Base-by-base conservation (phyloP, 2,888 invertebrate genomes). In the Watsonalla cultraria region DNA sequence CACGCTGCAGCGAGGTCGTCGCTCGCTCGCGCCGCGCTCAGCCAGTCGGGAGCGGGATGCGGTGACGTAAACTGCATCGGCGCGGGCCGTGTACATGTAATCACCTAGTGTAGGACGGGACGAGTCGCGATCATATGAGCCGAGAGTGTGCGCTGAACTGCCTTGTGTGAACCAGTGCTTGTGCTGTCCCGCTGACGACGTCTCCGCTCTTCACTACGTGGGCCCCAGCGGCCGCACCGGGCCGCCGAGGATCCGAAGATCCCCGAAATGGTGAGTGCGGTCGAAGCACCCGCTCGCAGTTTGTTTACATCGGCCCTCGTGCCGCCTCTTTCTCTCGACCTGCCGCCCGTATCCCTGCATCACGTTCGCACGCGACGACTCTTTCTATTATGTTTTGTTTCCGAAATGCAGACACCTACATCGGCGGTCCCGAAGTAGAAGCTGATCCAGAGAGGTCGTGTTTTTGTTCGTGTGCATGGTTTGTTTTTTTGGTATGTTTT, bases 41-140 rank as follows among this genome's bases (percentile, higher is more conserved):
- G 86, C 78, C 88, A 90, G 90, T 90, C 88, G 86, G 89, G 89
- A 90, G 88, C 90, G 90, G 90, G 90, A 90, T 90, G 90, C 90
- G 90, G 90, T 90, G 90, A 89, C 90, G 91, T 89, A 87, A 84
- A 84, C 85, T 90, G 90, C 90, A 90, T 81, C 86, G 90, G 89
- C 89, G 82, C 77, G 82, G 82, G 87, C 90, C 89, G 86, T 80
- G 68, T 84, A 78, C 24, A 24, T 24, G 24, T 24, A 24, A 24
- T 24, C 24, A 24, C 84, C 85, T 90, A 90, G 88, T 89, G 89
- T 89, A 86, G 90, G 82, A 86, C 90, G 88, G 86, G 86, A 89
- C 86, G 85, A 81, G 79, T 86, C 81, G 86, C 83, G 66, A 78
- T 80, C 76, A 72, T 77, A 74, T 82, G 80, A 82, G 72, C 70